Base-by-base conservation (phyloP, 1,140 invertebrate species). In the Trissolcus basalis region DNA sequence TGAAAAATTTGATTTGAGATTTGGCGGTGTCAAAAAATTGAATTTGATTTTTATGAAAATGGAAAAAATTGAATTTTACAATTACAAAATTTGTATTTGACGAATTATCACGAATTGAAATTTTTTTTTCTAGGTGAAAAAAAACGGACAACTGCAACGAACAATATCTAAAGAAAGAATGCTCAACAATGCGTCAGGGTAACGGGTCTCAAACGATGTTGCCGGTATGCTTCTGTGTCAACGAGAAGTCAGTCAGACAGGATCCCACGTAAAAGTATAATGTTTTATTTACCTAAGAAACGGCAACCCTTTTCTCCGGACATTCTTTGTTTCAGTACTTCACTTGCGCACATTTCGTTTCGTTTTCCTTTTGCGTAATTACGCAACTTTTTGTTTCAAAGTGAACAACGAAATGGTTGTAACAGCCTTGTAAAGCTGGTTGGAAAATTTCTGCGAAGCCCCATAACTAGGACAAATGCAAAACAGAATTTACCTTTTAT, bases 231-330 rank as follows among this genome's bases (percentile, higher is more conserved):
- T 72, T 54, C 50, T 10, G 50, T 67, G 61, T 67, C 56, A 73
- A 72, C 50, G 56, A 60, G 63, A 61, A 73, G 49, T 67, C 54
- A 73, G 61, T 60, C 69, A 72, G 54, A 71, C 53, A 64, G 41
- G 59, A 65, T 47, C 51, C 16, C 50, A 60, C 61, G 61, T 67
- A 67, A 67, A 67, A 73, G 55, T 73, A 71, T 71, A 58, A 63
- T 63, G 48, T 60, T 54, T 60, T 65, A 73, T 73, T 65, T 65
- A 63, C 55, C 48, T 15, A 56, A 73, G 56, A 58, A 58, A 53
- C 49, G 44, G 56, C 9, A 27, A 27, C 19, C 55, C 56, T 50
- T 67, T 64, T 67, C 49, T 64, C 44, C 45, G 15, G 63, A 63
- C 63, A 64, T 67, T 58, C 55, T 73, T 65, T 60, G 65, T 65